Base-by-base conservation (phyloP, 1,140 invertebrate species). In the Hylaeus volcanicus region DNA sequence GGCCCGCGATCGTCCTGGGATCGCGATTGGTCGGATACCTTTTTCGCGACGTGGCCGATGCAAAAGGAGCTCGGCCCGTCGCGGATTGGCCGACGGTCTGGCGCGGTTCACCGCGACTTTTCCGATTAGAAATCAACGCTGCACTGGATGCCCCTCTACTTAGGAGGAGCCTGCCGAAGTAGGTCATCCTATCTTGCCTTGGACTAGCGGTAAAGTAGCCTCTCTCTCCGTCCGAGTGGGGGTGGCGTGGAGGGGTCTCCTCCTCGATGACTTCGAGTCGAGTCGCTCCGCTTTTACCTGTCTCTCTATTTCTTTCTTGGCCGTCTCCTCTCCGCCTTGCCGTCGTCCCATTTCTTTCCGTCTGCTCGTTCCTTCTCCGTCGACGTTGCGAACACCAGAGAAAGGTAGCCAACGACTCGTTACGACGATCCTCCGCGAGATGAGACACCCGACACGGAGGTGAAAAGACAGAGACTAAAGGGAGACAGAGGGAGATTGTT, bases 141-240 rank as follows among this genome's bases (percentile, higher is more conserved):
- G 85, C 79, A 82, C 89, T 89, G 89, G 90, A 92, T 92, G 89
- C 92, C 91, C 90, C 91, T 91, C 91, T 91, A 82, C 89, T 89
- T 92, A 93, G 92, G 92, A 93, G 92, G 92, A 93, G 92, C 91
- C 90, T 93, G 90, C 56, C 81, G 84, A 93, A 91, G 90, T 93
- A 91, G 92, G 92, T 93, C 92, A 93, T 91, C 91, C 91, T 90
- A 92, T 91, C 90, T 91, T 90, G 88, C 88, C 88, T 88, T 85
- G 85, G 88, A 85, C 85, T 88, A 88, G 86, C 88, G 88, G 89
- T 88, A 86, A 88, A 89, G 84, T 80, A 86, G 87, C 86, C 88
- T 87, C 86, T 90, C 80, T 82, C 85, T 80, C 73, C 65, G 55
- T 39, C 41, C 53, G 70, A 72, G 88, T 87, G 89, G 89, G 88